phyloP scores from a whole-genome alignment of 2,113 vertebrate genomes.

The Mormyrus lacerda region DNA sequence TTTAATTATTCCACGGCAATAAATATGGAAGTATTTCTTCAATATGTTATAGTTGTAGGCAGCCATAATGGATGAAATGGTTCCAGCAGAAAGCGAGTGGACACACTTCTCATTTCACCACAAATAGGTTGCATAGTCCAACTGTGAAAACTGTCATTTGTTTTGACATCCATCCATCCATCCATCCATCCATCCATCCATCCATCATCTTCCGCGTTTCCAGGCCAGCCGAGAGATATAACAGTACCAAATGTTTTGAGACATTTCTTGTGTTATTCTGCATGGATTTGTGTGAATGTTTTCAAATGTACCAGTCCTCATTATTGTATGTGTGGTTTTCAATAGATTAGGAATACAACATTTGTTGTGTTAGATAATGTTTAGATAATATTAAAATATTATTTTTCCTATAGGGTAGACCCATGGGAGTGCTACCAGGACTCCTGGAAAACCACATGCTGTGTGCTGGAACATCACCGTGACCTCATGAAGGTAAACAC shows the following conservation, averaged over 20 bases:
- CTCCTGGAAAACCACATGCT: slow-evolving; percentile 96
- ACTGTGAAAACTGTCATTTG: not conserved
- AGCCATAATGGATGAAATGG: not conserved
- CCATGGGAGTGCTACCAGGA: slow-evolving; percentile 98
- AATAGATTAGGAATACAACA: not conserved
- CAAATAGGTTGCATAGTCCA: not conserved
- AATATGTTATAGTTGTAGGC: not conserved
- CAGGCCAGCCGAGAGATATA: no score
- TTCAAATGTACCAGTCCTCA: not conserved
- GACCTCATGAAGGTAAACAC: slow-evolving; percentile 92
- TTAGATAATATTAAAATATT: not conserved
- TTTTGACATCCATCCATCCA: no score
- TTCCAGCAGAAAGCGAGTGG: not conserved
- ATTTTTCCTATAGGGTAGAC: slow-evolving; percentile 73
- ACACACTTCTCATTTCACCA: not conserved
- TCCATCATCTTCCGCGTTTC: no score
- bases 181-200: no score
- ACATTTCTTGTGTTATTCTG: not conserved
- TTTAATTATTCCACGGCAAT: not conserved
- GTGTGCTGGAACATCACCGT: slow-evolving; percentile 89
- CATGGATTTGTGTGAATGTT: not conserved
- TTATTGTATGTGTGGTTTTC: not conserved
- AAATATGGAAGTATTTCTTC: not conserved
- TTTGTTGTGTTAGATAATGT: not conserved
- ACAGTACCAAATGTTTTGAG: no score